phyloP scores from a whole-genome alignment of 1,140 invertebrate genomes.

The Paraescarpia echinospica region DNA sequence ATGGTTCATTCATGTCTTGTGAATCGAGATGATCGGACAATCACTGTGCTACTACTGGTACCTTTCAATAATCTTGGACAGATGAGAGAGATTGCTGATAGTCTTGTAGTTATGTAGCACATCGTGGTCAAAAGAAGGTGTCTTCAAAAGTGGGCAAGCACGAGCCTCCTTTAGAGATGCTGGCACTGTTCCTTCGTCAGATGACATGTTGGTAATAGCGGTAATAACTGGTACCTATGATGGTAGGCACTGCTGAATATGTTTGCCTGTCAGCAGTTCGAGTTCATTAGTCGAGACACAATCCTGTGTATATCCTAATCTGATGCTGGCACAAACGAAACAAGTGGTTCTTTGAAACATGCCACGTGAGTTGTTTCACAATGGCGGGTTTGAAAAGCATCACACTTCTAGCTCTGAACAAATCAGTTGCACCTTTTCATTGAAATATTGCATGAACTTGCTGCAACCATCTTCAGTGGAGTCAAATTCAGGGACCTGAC shows the following conservation, averaged over 20 bases:
- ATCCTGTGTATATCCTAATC: not conserved
- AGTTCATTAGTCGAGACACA: not conserved
- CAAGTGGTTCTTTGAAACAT: too few species aligned
- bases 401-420: too few species aligned
- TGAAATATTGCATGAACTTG: too few species aligned
- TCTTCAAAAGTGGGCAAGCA: not conserved
- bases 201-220: not conserved
- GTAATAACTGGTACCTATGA: not conserved
- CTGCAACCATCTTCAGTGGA: too few species aligned
- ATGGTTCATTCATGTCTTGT: not conserved
- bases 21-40: not conserved
- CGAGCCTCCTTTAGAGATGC: not conserved
- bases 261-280: not conserved
- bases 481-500: too few species aligned
- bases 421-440: too few species aligned
- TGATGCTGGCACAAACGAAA: not conserved
- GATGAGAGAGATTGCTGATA: not conserved
- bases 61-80: not conserved
- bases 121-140: not conserved
- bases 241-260: not conserved
- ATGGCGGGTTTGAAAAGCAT: too few species aligned
- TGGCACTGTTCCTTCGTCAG: not conserved
- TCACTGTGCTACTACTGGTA: not conserved
- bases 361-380: too few species aligned
- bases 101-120: not conserved